phyloP scores from a whole-genome alignment of 2,888 invertebrate genomes.

The Polyommatus icarus region DNA sequence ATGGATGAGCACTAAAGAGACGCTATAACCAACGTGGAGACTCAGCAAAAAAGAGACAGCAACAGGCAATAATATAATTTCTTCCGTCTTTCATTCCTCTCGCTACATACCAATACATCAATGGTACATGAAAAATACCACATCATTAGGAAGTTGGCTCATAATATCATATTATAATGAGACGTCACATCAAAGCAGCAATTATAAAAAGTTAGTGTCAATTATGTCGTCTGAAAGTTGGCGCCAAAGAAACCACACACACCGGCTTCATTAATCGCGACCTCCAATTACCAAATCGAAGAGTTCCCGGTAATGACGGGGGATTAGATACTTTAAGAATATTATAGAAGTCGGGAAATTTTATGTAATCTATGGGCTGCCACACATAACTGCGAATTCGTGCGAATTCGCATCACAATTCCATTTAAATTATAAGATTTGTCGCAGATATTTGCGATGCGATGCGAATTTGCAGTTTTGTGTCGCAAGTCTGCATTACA shows the following conservation, averaged over 20 bases:
- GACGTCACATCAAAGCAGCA: conserved; percentile 25
- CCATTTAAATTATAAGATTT: too few relatives aligned
- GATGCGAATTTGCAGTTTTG: too few relatives aligned
- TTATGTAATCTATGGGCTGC: too few relatives aligned
- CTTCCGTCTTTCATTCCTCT: not conserved
- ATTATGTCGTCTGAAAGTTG: conserved; percentile 32
- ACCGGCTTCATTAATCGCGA: conserved; percentile 65
- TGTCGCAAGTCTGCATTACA: too few relatives aligned
- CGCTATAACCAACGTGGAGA: too few relatives aligned
- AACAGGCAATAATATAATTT: too few relatives aligned
- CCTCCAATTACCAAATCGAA: conserved; percentile 66
- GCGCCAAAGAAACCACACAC: conserved; percentile 59
- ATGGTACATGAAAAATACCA: conserved; percentile 1
- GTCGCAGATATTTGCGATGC: too few relatives aligned
- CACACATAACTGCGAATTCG: too few relatives aligned
- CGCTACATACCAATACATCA: not conserved
- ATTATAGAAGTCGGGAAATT: not conserved
- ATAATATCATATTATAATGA: conserved; percentile 21
- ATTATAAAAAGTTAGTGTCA: conserved; percentile 33
- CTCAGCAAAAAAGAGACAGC: too few relatives aligned
- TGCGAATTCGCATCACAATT: too few relatives aligned
- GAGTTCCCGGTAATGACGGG: conserved; percentile 42
- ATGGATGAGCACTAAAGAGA: too few relatives aligned
- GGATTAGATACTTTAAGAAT: conserved; percentile 40
- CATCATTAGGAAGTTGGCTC: conserved; percentile 19